Conservation (phyloP, 2,113 vertebrate species). For the Tinamus guttatus region DNA sequence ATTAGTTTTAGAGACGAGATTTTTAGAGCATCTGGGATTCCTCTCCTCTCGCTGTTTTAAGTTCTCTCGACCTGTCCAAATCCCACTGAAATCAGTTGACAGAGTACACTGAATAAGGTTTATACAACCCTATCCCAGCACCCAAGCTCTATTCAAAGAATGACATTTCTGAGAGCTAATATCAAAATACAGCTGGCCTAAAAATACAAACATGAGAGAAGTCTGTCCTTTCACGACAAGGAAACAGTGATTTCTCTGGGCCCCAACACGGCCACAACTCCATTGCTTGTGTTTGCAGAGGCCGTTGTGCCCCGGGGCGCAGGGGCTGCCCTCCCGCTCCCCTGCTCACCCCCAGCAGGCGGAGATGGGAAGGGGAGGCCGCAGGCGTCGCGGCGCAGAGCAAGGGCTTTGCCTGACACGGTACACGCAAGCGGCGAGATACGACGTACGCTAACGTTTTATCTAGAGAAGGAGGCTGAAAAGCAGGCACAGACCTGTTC, state of each 20-base stretch:
- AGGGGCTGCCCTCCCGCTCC: neutral
- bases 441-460: neutral
- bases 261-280: neutral
- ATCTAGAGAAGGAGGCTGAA: neutral
- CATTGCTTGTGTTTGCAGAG: neutral
- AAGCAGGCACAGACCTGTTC: neutral
- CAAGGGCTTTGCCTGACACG: neutral
- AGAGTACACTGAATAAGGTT: neutral
- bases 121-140: neutral
- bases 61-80: neutral
- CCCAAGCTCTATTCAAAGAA: neutral
- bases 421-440: neutral
- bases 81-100: neutral
- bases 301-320: neutral
- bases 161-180: accelerated
- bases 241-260: neutral
- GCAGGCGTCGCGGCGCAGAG: neutral
- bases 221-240: neutral
- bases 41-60: neutral
- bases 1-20: neutral
- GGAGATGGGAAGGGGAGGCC: neutral
- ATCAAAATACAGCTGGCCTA: neutral
- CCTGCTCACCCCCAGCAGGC: neutral
- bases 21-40: neutral
- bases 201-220: neutral